phyloP scores from a whole-genome alignment of 2,797 vertebrate genomes.

The Sebastes vulpes region DNA sequence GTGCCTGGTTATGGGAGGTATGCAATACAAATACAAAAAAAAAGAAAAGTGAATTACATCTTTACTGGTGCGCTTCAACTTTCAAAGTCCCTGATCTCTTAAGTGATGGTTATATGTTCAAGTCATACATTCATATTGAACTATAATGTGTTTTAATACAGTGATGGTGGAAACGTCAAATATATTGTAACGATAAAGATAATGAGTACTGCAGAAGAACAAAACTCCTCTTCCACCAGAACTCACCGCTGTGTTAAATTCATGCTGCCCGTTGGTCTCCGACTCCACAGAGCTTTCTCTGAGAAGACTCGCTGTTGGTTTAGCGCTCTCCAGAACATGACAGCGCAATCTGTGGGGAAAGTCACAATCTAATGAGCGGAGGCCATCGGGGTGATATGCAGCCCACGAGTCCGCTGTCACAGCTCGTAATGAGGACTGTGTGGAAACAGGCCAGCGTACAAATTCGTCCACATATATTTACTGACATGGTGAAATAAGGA shows the following conservation, averaged over 20 bases:
- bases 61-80: background rate
- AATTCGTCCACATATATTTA: background rate
- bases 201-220: background rate
- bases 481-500: background rate
- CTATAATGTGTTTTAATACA: background rate
- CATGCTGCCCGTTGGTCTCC: conserved; percentile 85
- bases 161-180: background rate
- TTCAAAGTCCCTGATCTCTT: background rate
- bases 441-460: background rate
- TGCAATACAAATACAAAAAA: conserved; percentile 7
- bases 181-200: background rate
- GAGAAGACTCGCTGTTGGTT: conserved; percentile 79
- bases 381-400: background rate
- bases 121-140: background rate
- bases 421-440: background rate
- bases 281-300: conserved; percentile 80
- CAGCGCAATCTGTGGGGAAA: conserved; percentile 90
- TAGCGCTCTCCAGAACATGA: conserved; percentile 89
- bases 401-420: background rate
- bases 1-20: background rate
- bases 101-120: background rate
- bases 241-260: conserved; percentile 88
- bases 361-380: conserved; percentile 32
- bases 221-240: background rate
- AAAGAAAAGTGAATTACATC: background rate